Evolutionary conservation across 2,113 vertebrate species (phyloP).

Genomic region (Ctenomys sociabilis): DNA sequence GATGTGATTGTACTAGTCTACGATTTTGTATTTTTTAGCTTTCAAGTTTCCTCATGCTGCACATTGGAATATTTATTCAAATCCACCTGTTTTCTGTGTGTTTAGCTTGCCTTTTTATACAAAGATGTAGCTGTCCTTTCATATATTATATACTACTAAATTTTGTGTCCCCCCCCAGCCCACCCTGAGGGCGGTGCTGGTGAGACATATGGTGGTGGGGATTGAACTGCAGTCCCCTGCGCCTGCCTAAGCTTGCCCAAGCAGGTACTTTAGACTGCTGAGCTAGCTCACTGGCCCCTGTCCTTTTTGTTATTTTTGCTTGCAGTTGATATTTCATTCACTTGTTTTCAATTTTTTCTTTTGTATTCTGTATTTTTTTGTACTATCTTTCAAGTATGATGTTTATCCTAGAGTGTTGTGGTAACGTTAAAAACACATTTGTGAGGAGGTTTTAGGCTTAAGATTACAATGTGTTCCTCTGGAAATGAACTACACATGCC

Average conservation of each 20-base stretch:
- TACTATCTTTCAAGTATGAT: not conserved
- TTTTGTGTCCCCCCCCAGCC: no score
- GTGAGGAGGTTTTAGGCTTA: not conserved
- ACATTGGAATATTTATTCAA: conserved; percentile 7
- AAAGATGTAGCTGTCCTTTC: not conserved
- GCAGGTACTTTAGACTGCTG: no score
- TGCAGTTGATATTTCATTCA: conserved; percentile 10
- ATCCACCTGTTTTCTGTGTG: not conserved
- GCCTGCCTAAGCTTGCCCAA: no score
- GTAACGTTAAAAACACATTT: not conserved
- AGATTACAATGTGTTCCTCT: not conserved
- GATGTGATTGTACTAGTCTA: not conserved
- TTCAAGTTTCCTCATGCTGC: not conserved
- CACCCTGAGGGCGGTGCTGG: no score
- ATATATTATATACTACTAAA: not conserved
- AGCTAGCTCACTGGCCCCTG: no score
- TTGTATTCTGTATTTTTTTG: not conserved
- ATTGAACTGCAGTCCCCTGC: no score
- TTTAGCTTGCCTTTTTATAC: not conserved
- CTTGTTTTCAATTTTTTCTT: not conserved
- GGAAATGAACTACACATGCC: not conserved
- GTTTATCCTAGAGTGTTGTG: not conserved
- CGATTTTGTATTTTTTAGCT: not conserved
- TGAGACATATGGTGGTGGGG: no score
- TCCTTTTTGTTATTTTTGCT: not conserved